These are phyloP conservation scores for Phortica magna DNA, from an alignment of 2,888 invertebrate species.

Conservation along the genomic window DNA sequence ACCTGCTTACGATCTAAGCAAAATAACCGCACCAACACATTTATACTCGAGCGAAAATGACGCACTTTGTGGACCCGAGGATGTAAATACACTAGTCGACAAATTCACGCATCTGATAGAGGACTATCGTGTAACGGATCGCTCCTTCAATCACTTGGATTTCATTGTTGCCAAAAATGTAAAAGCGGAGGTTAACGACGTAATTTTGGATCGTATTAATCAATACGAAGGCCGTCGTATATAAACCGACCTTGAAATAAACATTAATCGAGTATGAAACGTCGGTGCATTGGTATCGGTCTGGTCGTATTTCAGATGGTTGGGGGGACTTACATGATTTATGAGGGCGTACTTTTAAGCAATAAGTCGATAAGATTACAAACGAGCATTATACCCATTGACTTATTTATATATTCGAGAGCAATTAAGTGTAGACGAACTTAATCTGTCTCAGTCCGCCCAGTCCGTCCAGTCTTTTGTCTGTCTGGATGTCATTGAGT, in stretches of 20 bases:
- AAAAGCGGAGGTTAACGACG: conserved; percentile 66
- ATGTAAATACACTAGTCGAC: conserved; percentile 64
- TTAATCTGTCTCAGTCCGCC: too few species aligned
- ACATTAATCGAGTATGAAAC: too few species aligned
- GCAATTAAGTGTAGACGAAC: neutral
- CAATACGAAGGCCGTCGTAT: neutral
- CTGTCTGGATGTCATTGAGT: too few species aligned
- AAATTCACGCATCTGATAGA: conserved; percentile 56
- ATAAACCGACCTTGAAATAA: neutral
- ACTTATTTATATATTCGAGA: neutral
- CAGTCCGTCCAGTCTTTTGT: too few species aligned
- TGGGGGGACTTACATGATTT: neutral
- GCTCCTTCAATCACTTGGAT: conserved; percentile 73
- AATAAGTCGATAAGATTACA: neutral
- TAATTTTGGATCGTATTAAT: conserved; percentile 58
- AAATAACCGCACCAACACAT: conserved; percentile 65
- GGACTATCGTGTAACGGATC: conserved; percentile 67
- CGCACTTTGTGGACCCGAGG: conserved; percentile 64
- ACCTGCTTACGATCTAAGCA: conserved; percentile 68
- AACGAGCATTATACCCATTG: neutral
- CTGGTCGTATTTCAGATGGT: too few species aligned
- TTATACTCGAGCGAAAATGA: conserved; percentile 70
- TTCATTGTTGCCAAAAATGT: conserved; percentile 69
- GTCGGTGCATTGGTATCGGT: too few species aligned
- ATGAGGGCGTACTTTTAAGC: too few species aligned